Percentiles rank a stretch among this genome's conserved stretches.
phyloP scores from a whole-genome alignment of 2,888 invertebrate species.

The Eurytoma californica region DNA sequence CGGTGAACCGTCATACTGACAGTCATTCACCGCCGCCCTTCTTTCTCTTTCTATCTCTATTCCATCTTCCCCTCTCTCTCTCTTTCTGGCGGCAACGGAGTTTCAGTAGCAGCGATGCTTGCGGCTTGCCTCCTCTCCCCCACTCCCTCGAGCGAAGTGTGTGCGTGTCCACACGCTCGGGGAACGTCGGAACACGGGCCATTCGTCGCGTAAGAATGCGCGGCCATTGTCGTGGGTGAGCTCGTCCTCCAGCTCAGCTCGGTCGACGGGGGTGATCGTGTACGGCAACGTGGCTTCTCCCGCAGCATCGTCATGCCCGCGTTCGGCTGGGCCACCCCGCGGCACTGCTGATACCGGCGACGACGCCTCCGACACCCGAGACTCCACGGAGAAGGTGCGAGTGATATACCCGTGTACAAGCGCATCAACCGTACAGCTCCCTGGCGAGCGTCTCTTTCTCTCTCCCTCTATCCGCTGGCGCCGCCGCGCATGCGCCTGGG shows the following conservation, averaged over 20 bases:
- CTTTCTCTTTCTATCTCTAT: neutral
- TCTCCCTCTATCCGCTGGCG: conserved; percentile 1
- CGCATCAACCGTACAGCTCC: neutral
- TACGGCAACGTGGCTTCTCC: neutral
- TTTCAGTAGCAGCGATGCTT: neutral
- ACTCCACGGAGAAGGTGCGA: conserved; percentile 40
- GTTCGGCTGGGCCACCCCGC: neutral
- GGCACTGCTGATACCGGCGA: neutral
- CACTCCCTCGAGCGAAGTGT: too few species aligned
- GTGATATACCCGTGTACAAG: neutral
- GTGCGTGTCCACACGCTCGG: conserved; percentile 18
- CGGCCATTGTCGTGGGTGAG: conserved; percentile 74
- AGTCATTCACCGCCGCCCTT: conserved; percentile 41
- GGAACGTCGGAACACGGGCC: conserved; percentile 70
- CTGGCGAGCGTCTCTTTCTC: conserved; percentile 40
- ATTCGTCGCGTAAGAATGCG: conserved; percentile 73
- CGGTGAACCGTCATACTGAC: conserved; percentile 40
- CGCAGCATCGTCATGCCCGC: conserved; percentile 20
- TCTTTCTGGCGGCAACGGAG: conserved; percentile 25
- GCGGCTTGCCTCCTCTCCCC: neutral
- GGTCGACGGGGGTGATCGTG: conserved; percentile 4
- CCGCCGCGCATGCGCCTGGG: conserved; percentile 3
- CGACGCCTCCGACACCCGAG: neutral
- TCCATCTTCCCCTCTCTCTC: neutral
- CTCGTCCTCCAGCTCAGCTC: conserved; percentile 28